Evolutionary conservation across 2,888 invertebrate genomes (phyloP).

Genomic region (Myopa testacea): DNA sequence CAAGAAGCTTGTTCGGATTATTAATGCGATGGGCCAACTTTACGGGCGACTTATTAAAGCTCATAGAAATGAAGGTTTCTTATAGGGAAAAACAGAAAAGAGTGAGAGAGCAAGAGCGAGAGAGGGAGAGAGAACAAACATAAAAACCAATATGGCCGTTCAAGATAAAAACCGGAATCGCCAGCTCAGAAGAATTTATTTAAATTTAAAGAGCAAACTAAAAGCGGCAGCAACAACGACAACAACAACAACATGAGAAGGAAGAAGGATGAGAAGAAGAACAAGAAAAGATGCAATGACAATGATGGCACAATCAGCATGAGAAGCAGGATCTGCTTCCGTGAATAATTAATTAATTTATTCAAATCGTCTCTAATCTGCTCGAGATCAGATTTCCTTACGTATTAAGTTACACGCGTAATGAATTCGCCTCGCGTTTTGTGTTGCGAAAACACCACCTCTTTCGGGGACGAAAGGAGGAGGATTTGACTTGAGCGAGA

Average conservation of each 20-base stretch:
- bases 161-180: slow-evolving; percentile 21
- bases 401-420: slow-evolving; percentile 13
- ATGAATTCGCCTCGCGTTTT: slow-evolving; percentile 8
- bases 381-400: slow-evolving; percentile 35
- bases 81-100: background rate
- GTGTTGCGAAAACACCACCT: background rate
- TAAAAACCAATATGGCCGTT: slow-evolving; percentile 25
- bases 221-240: background rate
- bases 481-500: too few relatives aligned
- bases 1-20: slow-evolving; percentile 26
- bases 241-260: background rate
- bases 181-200: slow-evolving; percentile 3
- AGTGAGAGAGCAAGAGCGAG: background rate
- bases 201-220: background rate
- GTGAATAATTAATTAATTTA: slow-evolving; percentile 49
- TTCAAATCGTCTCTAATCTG: slow-evolving; percentile 47
- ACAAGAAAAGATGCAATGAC: background rate
- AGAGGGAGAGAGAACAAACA: background rate
- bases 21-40: slow-evolving; percentile 1
- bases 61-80: too few relatives aligned
- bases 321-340: background rate
- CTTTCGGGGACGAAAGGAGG: too few relatives aligned
- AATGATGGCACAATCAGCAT: background rate
- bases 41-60: too few relatives aligned
- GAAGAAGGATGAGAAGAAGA: background rate